Conservation (phyloP, 2,113 vertebrate species). For the Pelobates fuscus region DNA sequence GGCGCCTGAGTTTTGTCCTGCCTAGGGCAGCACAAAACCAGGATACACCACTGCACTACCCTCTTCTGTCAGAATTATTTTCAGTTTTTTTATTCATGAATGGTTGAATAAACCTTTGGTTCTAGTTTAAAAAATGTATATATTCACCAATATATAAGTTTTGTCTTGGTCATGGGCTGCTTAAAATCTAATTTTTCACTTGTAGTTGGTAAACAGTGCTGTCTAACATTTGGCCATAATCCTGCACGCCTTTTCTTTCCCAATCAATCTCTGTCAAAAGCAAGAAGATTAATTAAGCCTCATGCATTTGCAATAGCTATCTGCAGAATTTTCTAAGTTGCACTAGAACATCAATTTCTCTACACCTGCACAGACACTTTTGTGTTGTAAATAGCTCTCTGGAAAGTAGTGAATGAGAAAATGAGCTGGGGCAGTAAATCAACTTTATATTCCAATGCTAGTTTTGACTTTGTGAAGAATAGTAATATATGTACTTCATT, state of each 20-base stretch:
- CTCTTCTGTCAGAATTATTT: too few relatives aligned
- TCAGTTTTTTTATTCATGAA: not conserved
- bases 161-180: not conserved
- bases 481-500: too few relatives aligned
- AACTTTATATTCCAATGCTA: not conserved
- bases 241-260: conserved; percentile 16
- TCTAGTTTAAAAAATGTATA: not conserved
- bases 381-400: not conserved
- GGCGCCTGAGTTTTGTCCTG: too few relatives aligned
- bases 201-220: not conserved
- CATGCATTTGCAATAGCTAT: conserved; percentile 14
- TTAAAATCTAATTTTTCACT: conserved; percentile 1
- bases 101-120: not conserved
- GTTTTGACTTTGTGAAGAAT: too few relatives aligned
- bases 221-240: conserved; percentile 10
- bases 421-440: not conserved
- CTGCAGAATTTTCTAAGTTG: conserved; percentile 17
- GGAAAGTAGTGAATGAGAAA: conserved; percentile 1
- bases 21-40: too few relatives aligned
- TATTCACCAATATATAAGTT: not conserved
- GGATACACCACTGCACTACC: too few relatives aligned
- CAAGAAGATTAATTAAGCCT: conserved; percentile 33
- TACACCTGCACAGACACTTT: not conserved
- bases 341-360: conserved; percentile 32
- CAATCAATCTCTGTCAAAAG: conserved; percentile 30